Conservation (phyloP, 92 coral and sea anemone genomes). For the Phymanthus crucifer region DNA sequence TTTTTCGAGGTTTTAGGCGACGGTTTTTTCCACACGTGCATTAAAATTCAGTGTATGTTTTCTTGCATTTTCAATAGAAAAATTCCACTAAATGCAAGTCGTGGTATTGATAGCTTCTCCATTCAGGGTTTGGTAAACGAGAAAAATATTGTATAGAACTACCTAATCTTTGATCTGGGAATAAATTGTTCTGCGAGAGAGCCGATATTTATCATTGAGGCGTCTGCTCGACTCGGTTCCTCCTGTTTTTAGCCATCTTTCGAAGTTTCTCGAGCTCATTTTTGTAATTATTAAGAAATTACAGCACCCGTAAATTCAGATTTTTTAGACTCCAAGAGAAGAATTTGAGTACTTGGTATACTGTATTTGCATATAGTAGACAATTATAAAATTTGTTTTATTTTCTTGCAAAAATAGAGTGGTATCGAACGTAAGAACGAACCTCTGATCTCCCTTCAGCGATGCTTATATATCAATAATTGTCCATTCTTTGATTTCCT, state of each 20-base stretch:
- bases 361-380: conserved; percentile 14
- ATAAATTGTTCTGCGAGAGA: conserved; percentile 4
- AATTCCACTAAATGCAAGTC: background rate
- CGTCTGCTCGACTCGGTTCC: background rate
- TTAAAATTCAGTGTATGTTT: too few relatives aligned
- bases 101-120: background rate
- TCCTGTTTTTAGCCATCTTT: background rate
- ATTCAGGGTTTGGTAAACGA: background rate
- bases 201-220: conserved; percentile 9
- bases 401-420: background rate
- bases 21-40: conserved; percentile 12
- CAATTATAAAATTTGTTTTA: conserved; percentile 5
- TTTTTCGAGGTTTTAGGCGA: background rate
- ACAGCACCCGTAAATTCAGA: background rate
- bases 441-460: conserved; percentile 39
- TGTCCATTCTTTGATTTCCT: conserved; percentile 15
- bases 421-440: background rate
- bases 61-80: background rate
- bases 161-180: conserved; percentile 35
- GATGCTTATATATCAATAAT: background rate
- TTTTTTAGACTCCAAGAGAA: background rate
- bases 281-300: background rate
- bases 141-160: background rate
- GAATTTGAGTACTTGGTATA: background rate
- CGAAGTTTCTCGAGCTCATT: background rate